Conservation (phyloP, 2,888 invertebrate genomes). For the Lasioglossum vierecki region DNA sequence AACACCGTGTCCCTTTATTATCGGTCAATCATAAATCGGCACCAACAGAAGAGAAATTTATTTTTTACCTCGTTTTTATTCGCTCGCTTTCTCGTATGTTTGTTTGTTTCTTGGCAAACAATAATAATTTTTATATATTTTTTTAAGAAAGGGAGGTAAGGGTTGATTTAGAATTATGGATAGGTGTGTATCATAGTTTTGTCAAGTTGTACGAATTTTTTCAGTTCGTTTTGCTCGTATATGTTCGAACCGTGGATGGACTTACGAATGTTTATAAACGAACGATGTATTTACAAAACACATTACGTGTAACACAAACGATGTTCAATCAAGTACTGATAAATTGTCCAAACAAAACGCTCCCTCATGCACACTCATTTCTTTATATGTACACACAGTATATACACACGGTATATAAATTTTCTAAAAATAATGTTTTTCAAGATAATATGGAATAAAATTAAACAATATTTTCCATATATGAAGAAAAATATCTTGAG, state of each 20-base stretch:
- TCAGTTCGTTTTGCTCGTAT: no score
- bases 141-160: no score
- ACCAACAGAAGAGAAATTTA: background rate
- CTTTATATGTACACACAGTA: background rate
- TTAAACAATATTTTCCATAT: background rate
- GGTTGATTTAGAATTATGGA: no score
- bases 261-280: no score
- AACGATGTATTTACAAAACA: no score
- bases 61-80: background rate
- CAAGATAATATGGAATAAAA: background rate
- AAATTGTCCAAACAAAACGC: no score
- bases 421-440: background rate
- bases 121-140: background rate
- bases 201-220: background rate
- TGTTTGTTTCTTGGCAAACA: background rate
- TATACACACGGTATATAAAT: background rate
- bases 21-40: background rate
- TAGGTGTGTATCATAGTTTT: no score
- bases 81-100: no score
- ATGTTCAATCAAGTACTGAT: no score
- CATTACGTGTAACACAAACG: no score
- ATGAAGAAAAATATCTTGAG: background rate
- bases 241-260: no score
- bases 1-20: background rate
- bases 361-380: no score